Evolutionary conservation across 2,888 invertebrate species (phyloP).

Genomic region (Napeogenes inachia): DNA sequence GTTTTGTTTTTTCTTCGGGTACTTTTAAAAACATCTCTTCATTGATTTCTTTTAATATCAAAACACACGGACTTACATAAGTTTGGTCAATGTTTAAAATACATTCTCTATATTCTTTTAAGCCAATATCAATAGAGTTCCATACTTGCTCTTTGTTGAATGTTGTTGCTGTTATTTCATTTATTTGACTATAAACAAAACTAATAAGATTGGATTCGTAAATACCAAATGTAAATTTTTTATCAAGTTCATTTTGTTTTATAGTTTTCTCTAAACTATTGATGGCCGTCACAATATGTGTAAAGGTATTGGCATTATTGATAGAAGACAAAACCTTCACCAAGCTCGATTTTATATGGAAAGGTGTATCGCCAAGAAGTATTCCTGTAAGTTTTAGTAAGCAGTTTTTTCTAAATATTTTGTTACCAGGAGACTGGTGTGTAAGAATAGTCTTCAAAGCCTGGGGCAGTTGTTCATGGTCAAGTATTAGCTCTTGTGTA

Average conservation of each 20-base stretch:
- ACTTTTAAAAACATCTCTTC: slow-evolving; percentile 74
- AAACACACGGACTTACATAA: slow-evolving; percentile 60
- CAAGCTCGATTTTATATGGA: slow-evolving; percentile 66
- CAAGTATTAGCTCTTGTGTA: slow-evolving; percentile 79
- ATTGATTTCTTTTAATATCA: slow-evolving; percentile 77
- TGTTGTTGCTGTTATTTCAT: slow-evolving; percentile 65
- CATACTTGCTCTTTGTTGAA: slow-evolving; percentile 69
- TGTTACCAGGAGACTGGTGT: slow-evolving; percentile 67
- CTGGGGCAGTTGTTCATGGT: slow-evolving; percentile 81
- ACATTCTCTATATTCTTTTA: slow-evolving; percentile 74
- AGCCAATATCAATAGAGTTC: slow-evolving; percentile 74
- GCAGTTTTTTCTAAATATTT: slow-evolving; percentile 58
- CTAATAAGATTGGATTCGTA: slow-evolving; percentile 75
- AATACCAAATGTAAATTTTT: slow-evolving; percentile 57
- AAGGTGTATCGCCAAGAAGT: slow-evolving; percentile 57
- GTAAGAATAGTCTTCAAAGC: slow-evolving; percentile 80
- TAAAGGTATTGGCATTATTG: slow-evolving; percentile 64
- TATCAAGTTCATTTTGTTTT: slow-evolving; percentile 40
- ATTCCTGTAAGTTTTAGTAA: slow-evolving; percentile 56
- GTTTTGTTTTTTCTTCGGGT: slow-evolving; percentile 61
- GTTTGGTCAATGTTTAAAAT: slow-evolving; percentile 54
- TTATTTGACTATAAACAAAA: slow-evolving; percentile 76
- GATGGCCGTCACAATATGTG: slow-evolving; percentile 51
- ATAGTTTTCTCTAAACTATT: slow-evolving; percentile 47
- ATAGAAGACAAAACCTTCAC: slow-evolving; percentile 65